Base-by-base conservation (phyloP, 1,140 invertebrate genomes). In the Lordiphosa collinella region DNA sequence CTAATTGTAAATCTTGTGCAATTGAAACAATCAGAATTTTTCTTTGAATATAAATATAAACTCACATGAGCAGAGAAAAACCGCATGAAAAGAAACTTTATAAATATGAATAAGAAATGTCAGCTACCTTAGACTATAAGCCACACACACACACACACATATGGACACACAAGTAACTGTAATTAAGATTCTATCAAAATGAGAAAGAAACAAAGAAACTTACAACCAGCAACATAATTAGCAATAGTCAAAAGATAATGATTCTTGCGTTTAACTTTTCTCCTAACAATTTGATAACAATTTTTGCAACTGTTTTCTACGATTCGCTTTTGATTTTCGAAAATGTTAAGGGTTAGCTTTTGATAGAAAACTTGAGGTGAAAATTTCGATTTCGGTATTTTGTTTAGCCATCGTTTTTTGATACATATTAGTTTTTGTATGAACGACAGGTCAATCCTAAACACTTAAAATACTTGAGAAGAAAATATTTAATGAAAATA, bases 1-100 rank as follows among this genome's bases (percentile, higher is more conserved):
- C 78, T 88, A 82, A 88, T 88, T 88, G 86, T 88, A 88, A 88
- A 88, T 88, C 80, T 86, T 88, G 86, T 88, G 86, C 80, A 88
- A 86, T 88, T 79, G 71, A 84, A 72, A 86, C 71, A 86, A 86
- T 86, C 82, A 86, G 82, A 86, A 86, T 86, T 86, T 82, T 86
- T 86, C 78, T 84, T 84, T 84, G 78, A 84, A 84, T 84, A 84
- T 84, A 84, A 78, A 69, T 50, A 56, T 29, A 2, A 29, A 29
- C 25, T 29, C 6, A 29, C 25, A 29, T 29, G 25, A 29, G 13
- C 12, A 37, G 34, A 31, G 36, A 56, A 47, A 65, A 43, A 54
- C 3, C 35, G 46, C 47, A 25, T 49, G 29, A 54, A 40, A 35
- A 55, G 40, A 37, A 11, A 55, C 41, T 12, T 41, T 14, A 38